phyloP scores from a whole-genome alignment of 2,797 vertebrate genomes.

The Brachyalestes nurse region DNA sequence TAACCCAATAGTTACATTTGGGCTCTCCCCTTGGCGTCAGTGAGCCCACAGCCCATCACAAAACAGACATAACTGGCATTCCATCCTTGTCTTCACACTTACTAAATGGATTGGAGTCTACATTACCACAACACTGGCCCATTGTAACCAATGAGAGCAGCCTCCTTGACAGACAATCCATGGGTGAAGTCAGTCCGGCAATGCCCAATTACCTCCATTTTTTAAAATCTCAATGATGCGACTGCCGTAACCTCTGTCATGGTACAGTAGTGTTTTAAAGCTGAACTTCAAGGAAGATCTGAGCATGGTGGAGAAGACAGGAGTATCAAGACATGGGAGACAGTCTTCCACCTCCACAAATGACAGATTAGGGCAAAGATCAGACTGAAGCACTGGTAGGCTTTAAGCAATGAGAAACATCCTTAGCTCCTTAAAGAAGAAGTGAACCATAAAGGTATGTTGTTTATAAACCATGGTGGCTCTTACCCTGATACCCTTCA shows the following conservation, averaged over 20 bases:
- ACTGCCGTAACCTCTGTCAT: slow-evolving; percentile 66
- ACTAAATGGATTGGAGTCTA: slow-evolving; percentile 81
- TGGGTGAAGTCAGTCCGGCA: slow-evolving; percentile 82
- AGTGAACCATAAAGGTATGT: slow-evolving; percentile 33
- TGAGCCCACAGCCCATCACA: slow-evolving; percentile 80
- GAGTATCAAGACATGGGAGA: slow-evolving; percentile 31
- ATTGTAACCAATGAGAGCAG: slow-evolving; percentile 78
- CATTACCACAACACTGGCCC: slow-evolving; percentile 82
- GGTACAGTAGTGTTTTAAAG: slow-evolving; percentile 65
- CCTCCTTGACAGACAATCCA: slow-evolving; percentile 77
- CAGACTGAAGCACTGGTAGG: slow-evolving; percentile 54
- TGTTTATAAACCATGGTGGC: slow-evolving; percentile 10
- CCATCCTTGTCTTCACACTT: slow-evolving; percentile 82
- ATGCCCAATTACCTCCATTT: slow-evolving; percentile 78
- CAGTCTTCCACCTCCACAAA: slow-evolving; percentile 19
- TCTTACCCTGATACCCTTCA: background rate
- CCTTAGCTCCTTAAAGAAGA: slow-evolving; percentile 23
- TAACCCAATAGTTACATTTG: slow-evolving; percentile 89
- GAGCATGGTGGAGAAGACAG: slow-evolving; percentile 44
- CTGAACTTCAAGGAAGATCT: slow-evolving; percentile 66
- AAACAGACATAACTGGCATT: slow-evolving; percentile 88
- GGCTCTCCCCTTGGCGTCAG: slow-evolving; percentile 87
- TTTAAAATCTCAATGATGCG: slow-evolving; percentile 62
- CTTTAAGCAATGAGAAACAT: slow-evolving; percentile 43
- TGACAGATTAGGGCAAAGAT: slow-evolving; percentile 53